Conservation (phyloP, 1,140 invertebrate genomes). For the Nixonia krombeini region DNA sequence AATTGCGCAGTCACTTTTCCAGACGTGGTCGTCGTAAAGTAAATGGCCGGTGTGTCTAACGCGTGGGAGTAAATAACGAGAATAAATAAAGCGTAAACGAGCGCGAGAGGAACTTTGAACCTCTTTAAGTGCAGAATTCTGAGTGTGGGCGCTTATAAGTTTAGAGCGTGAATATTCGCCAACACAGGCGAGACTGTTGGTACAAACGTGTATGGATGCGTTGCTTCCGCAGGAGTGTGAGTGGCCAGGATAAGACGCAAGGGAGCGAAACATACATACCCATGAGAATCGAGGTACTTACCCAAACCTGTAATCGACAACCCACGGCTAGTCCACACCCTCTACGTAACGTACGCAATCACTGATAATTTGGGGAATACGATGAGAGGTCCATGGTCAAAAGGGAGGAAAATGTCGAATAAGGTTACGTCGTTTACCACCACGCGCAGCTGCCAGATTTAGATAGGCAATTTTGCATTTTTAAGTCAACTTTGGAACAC, state of each 20-base stretch:
- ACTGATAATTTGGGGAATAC: no score
- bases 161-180: conserved; percentile 37
- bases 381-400: no score
- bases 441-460: no score
- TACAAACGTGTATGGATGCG: neutral
- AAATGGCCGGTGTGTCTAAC: conserved; percentile 51
- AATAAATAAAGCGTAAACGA: conserved; percentile 65
- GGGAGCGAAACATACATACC: neutral
- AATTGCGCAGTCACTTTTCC: conserved; percentile 50
- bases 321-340: conserved; percentile 1
- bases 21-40: conserved; percentile 63
- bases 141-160: conserved; percentile 53
- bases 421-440: no score
- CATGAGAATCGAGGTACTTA: conserved; percentile 15
- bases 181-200: conserved; percentile 8
- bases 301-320: conserved; percentile 18
- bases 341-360: no score
- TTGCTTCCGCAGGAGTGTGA: conserved; percentile 6
- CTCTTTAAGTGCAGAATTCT: conserved; percentile 53
- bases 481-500: no score
- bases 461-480: no score
- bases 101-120: conserved; percentile 55
- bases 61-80: conserved; percentile 65
- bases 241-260: neutral
- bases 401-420: no score